Evolutionary conservation across 2,888 invertebrate genomes (phyloP), one percentile per base, ranked within the genome.

Genomic region (Polydrusus pterygomalis): DNA sequence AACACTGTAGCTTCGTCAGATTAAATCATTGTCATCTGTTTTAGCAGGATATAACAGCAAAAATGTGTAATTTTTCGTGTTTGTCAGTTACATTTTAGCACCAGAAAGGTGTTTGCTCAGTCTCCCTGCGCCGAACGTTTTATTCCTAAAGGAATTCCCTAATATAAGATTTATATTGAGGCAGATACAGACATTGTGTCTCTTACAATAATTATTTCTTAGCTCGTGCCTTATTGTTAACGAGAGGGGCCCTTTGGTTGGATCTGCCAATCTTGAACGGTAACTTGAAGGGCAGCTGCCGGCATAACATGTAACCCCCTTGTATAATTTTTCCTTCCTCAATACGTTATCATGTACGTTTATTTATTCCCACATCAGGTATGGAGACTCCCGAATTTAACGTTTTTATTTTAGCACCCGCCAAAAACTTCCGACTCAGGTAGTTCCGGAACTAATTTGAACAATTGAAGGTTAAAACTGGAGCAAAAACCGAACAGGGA

Each of bases 181-280:
- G 65, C 73, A 79, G 72, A 79, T 70, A 77, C 72, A 79, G 72
- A 80, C 77, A 79, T 78, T 80, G 78, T 79, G 76, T 79, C 77
- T 69, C 76, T 78, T 79, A 79, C 78, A 78, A 71, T n/a, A n/a
- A n/a, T 75, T 67, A 77, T 76, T 79, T 73, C 79, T 79, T 79
- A 80, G 81, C 81, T 81, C 81, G 81, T 81, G 81, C 80, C 75
- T 75, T 74, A 81, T 81, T 81, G 80, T 81, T 68, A 78, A 68
- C 49, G 67, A 75, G 74, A 74, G 75, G 62, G 74, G 40, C 72
- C 73, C 79, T 74, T 78, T 74, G 70, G 75, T 74, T 62, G 78
- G 75, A 77, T 79, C 75, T 79, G 78, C 77, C 74, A 79, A 77
- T 78, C 79, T 80, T 80, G 78, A 79, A 79, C 80, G 79, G 80